Conservation (phyloP, 2,888 invertebrate genomes). For the Phasia obesa region DNA sequence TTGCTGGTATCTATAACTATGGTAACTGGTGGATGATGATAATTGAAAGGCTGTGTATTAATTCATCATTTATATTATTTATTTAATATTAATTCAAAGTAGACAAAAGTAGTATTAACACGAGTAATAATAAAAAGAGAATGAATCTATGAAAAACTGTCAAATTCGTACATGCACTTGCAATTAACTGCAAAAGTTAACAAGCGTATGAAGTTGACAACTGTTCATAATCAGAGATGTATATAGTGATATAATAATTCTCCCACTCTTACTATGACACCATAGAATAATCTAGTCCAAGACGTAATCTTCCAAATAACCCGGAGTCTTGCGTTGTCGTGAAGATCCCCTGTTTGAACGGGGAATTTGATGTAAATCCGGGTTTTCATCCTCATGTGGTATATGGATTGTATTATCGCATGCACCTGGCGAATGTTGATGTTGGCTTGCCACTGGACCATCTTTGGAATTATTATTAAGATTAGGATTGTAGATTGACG, state of each 20-base stretch:
- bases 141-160: no score
- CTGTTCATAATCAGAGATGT: neutral
- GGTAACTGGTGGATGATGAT: no score
- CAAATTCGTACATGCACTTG: no score
- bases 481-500: neutral
- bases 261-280: slow-evolving; percentile 7
- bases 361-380: neutral
- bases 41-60: no score
- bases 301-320: slow-evolving; percentile 13
- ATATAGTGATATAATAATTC: slow-evolving; percentile 24
- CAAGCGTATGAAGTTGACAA: slow-evolving; percentile 13
- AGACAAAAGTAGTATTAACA: no score
- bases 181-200: no score
- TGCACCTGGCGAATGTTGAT: neutral
- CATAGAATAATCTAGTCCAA: slow-evolving; percentile 3
- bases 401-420: neutral
- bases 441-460: neutral
- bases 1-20: neutral
- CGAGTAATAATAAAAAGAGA: no score
- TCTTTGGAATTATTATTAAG: neutral
- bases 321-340: slow-evolving; percentile 10
- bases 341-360: neutral
- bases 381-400: neutral
- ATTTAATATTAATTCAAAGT: no score
- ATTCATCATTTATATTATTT: no score